Evolutionary conservation across 2,797 vertebrate genomes (phyloP).

Genomic region (Hydrocynus forskahlii): DNA sequence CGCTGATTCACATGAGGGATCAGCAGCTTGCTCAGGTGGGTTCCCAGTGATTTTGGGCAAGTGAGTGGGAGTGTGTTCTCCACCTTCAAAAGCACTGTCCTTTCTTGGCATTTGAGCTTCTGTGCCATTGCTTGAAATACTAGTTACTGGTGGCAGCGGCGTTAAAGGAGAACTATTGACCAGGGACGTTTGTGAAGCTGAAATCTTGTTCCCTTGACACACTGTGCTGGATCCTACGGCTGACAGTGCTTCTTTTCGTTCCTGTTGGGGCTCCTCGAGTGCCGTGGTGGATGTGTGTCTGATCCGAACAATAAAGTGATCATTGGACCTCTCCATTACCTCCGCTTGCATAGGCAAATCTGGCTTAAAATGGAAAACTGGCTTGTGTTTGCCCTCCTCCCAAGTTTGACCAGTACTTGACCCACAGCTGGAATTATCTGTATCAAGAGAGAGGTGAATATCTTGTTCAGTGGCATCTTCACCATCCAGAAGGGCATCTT

Average conservation of each 20-base stretch:
- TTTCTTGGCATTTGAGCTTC: slow-evolving; percentile 15
- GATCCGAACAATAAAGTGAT: slow-evolving; percentile 96
- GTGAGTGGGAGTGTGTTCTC: not conserved
- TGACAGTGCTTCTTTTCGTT: slow-evolving; percentile 55
- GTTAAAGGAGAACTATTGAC: not conserved
- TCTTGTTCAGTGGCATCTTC: slow-evolving; percentile 95
- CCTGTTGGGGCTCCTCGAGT: slow-evolving; percentile 40
- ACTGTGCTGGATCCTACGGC: slow-evolving; percentile 32
- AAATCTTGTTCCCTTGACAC: not conserved
- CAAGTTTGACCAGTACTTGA: slow-evolving; percentile 80
- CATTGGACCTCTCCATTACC: slow-evolving; percentile 95
- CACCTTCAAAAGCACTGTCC: not conserved
- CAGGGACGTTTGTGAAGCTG: not conserved
- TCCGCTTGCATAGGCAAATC: slow-evolving; percentile 93
- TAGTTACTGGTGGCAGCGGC: not conserved
- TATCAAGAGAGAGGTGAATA: slow-evolving; percentile 92
- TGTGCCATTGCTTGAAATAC: not conserved
- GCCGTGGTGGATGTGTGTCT: slow-evolving; percentile 72
- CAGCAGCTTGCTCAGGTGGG: not conserved
- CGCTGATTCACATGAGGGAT: not conserved
- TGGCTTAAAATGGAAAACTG: slow-evolving; percentile 85
- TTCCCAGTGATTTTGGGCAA: not conserved
- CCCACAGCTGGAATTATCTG: slow-evolving; percentile 89
- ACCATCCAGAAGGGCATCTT: slow-evolving; percentile 89
- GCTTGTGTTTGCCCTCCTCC: slow-evolving; percentile 49